Evolutionary conservation across 2,888 invertebrate genomes (phyloP).

Genomic region (Spilosoma lubricipeda): DNA sequence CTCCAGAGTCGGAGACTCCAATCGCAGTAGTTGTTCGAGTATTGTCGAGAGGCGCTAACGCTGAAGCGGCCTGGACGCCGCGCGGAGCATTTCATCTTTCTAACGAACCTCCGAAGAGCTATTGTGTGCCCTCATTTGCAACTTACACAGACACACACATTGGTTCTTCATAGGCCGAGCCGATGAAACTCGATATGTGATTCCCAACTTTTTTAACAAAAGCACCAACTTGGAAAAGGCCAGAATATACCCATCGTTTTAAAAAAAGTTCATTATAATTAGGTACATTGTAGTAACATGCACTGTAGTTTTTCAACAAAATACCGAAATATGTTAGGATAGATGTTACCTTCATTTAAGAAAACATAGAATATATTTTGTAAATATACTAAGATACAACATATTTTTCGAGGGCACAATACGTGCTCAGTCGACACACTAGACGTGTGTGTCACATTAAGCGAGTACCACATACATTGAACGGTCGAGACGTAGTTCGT

Average conservation of each 20-base stretch:
- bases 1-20: background rate
- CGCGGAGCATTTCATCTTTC: background rate
- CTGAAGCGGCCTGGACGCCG: background rate
- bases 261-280: background rate
- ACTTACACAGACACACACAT: conserved; percentile 23
- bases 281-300: no score
- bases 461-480: conserved; percentile 1
- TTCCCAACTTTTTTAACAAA: conserved; percentile 16
- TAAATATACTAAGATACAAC: no score
- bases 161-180: background rate
- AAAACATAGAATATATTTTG: no score
- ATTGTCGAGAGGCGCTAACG: background rate
- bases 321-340: no score
- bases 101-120: background rate
- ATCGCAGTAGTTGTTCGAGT: conserved; percentile 23
- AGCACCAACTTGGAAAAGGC: background rate
- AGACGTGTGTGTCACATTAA: background rate
- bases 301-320: no score
- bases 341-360: background rate
- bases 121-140: conserved; percentile 29
- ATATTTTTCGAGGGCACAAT: no score
- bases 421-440: background rate
- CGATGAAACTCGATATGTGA: conserved; percentile 17
- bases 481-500: conserved; percentile 13
- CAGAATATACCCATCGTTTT: background rate